A percentile compares a stretch with the other conserved stretches of the same genome.
Evolutionary conservation across 2,888 invertebrate genomes (phyloP).

Genomic region (Drosophila rubida): DNA sequence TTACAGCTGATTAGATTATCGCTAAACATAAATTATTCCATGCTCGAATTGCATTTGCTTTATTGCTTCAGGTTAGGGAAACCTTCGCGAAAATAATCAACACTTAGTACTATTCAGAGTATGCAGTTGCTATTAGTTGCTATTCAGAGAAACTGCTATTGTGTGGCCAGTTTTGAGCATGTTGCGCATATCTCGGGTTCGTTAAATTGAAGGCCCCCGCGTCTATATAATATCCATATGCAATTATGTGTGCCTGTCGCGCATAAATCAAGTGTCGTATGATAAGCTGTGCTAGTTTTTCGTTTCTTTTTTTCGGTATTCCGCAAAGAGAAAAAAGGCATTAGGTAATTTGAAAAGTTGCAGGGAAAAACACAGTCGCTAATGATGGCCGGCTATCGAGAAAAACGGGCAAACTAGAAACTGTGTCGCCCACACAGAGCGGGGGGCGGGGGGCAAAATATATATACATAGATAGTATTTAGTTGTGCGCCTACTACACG

Average conservation of each 20-base stretch:
- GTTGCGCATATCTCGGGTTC: slow-evolving; percentile 5
- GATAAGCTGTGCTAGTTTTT: slow-evolving; percentile 70
- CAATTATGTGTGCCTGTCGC: slow-evolving; percentile 60
- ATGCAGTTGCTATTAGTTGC: no score
- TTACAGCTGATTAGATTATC: no score
- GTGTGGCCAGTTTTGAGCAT: neutral
- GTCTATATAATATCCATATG: slow-evolving; percentile 25
- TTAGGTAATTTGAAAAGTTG: slow-evolving; percentile 35
- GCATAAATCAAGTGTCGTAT: slow-evolving; percentile 65
- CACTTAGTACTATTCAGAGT: no score
- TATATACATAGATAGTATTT: slow-evolving; percentile 29
- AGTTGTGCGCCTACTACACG: slow-evolving; percentile 42
- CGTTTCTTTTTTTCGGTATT: neutral
- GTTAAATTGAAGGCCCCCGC: slow-evolving; percentile 7
- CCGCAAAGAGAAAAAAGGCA: slow-evolving; percentile 23
- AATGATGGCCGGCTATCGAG: slow-evolving; percentile 52
- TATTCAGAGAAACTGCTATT: no score
- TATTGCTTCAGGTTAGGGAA: neutral
- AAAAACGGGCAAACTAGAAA: slow-evolving; percentile 1
- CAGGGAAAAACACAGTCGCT: slow-evolving; percentile 45
- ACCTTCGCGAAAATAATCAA: neutral
- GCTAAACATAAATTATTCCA: neutral
- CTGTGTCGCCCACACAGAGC: no score
- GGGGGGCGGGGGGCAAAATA: no score
- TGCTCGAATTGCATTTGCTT: neutral